These are phyloP conservation scores for Pangasius mekongensis DNA, from an alignment of 2,797 vertebrate genomes.

Conservation along the genomic window DNA sequence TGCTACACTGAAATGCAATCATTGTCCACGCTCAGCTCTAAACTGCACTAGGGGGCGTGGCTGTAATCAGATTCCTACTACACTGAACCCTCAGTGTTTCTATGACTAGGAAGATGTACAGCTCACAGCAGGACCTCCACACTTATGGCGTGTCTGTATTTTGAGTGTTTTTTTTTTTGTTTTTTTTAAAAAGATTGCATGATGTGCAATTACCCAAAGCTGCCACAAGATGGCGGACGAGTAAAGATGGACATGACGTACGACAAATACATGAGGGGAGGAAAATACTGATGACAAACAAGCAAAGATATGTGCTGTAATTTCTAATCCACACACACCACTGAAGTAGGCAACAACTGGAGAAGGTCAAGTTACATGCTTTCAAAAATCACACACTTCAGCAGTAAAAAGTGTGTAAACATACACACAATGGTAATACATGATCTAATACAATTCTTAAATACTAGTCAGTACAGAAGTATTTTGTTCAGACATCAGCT, in stretches of 20 bases:
- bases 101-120: neutral
- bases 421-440: neutral
- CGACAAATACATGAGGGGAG: neutral
- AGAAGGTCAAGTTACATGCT: neutral
- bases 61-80: neutral
- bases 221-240: constrained; percentile 2
- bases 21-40: neutral
- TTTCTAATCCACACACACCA: too few relatives aligned
- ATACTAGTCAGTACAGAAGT: neutral
- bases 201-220: neutral
- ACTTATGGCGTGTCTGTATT: neutral
- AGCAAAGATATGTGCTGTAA: neutral
- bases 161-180: neutral
- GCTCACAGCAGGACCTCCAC: neutral
- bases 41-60: neutral
- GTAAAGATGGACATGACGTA: neutral
- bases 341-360: neutral
- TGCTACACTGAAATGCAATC: neutral
- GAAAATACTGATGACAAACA: neutral
- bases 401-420: neutral
- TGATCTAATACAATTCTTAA: neutral
- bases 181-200: neutral
- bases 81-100: neutral
- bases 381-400: too few relatives aligned
- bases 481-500: neutral